Conservation (phyloP, 2,797 vertebrate species). For the Toxotes lorentzi region DNA sequence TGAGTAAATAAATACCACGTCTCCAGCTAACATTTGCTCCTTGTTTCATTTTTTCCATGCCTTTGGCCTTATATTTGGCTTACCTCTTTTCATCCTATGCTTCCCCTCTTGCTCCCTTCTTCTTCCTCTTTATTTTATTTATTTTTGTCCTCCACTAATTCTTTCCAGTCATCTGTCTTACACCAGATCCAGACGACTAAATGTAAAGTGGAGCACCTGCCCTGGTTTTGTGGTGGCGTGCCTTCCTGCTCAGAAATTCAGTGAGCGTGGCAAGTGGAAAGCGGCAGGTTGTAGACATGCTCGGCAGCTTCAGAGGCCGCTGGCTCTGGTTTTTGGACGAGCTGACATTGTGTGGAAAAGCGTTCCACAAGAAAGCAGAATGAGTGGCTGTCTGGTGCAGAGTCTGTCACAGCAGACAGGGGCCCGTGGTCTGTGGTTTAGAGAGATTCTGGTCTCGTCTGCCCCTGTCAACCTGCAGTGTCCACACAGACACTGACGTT, state of each 20-base stretch:
- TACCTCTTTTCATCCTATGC: not conserved
- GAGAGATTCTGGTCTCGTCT: slow-evolving; percentile 9
- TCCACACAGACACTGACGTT: slow-evolving; percentile 24
- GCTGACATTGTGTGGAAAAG: slow-evolving; percentile 15
- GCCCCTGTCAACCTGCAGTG: slow-evolving; percentile 33
- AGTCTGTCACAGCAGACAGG: slow-evolving; percentile 19
- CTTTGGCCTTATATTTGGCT: not conserved
- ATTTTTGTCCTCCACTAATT: slow-evolving; percentile 3
- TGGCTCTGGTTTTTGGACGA: slow-evolving; percentile 15
- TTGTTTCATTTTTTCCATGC: not conserved
- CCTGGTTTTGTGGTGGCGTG: slow-evolving; percentile 14
- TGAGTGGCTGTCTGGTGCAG: slow-evolving; percentile 12
- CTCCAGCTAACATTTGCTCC: slow-evolving; percentile 29
- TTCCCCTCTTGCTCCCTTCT: not conserved
- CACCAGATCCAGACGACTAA: slow-evolving; percentile 3
- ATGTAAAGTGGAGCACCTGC: slow-evolving; percentile 22
- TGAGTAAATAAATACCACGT: slow-evolving; percentile 30
- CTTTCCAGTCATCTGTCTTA: slow-evolving; percentile 26
- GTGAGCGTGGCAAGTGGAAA: not conserved
- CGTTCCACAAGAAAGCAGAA: slow-evolving; percentile 30
- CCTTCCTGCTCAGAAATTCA: slow-evolving; percentile 51
- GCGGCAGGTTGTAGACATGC: slow-evolving; percentile 31
- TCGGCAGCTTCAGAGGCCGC: slow-evolving; percentile 8
- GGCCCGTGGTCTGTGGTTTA: slow-evolving; percentile 18
- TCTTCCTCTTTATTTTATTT: slow-evolving; percentile 11